phyloP scores from a whole-genome alignment of 2,113 vertebrate species.

The Pelvicachromis taeniatus region DNA sequence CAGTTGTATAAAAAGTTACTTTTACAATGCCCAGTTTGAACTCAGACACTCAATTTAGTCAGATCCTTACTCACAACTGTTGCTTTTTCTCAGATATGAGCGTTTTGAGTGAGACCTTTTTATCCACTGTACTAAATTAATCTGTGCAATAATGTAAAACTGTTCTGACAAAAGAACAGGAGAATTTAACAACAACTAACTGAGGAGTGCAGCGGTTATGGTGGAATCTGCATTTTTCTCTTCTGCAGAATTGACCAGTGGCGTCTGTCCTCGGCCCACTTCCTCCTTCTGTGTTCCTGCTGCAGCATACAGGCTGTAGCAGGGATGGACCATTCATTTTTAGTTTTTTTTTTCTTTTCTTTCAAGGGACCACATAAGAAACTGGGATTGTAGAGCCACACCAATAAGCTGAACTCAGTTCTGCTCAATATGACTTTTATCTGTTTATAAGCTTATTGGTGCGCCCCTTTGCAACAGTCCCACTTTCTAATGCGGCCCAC shows the following conservation, averaged over 20 bases:
- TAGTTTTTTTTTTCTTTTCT: too few species aligned
- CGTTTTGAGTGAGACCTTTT: background rate
- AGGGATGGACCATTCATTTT: background rate
- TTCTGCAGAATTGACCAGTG: background rate
- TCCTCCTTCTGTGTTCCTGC: background rate
- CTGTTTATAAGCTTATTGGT: background rate
- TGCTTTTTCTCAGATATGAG: background rate
- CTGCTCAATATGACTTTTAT: background rate
- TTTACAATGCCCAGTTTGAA: background rate
- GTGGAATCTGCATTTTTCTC: background rate
- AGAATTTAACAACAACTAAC: background rate
- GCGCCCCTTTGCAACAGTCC: background rate
- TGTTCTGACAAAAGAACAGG: background rate
- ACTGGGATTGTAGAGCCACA: background rate
- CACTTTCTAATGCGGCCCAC: background rate
- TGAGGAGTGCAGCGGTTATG: background rate
- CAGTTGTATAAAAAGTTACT: background rate
- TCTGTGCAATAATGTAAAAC: background rate
- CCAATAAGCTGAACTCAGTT: background rate
- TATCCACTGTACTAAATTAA: background rate
- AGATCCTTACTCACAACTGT: background rate
- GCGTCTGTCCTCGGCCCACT: background rate
- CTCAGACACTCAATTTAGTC: conserved; percentile 29
- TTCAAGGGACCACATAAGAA: background rate
- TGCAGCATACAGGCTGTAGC: background rate